Evolutionary conservation across 2,888 invertebrate species (phyloP), one percentile per base, ranked within the genome.

Genomic region (Cephus nigrinus): DNA sequence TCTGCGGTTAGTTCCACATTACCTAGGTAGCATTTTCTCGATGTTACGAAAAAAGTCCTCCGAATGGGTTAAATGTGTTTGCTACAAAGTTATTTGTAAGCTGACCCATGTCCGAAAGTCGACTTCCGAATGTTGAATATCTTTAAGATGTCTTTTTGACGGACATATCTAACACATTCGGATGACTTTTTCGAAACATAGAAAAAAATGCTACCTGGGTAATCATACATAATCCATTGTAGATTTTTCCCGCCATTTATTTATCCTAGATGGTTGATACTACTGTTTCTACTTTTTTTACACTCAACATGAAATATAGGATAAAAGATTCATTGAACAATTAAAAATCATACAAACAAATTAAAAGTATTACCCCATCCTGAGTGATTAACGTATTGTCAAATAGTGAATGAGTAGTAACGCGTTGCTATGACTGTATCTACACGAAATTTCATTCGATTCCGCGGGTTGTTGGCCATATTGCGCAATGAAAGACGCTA

Each of bases 401-500:
- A 55, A 55, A 55, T 55, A 55, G 23, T 55, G 55, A 55, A 9
- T 55, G 23, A 55, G 55, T 55, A 55, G 55, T 2, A 55, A 55
- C 23, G 55, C 55, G 23, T 55, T 55, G 23, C 55, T 55, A 55
- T 23, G 12, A 23, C 31, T 33, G 31, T 71, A 34, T 9, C 1
- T 33, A 71, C 2, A 32, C 33, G 32, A 33, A 71, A 5, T 71
- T 71, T 12, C 30, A 71, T 32, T 33, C 33, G 33, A 30, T 30
- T 71, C 71, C 71, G 71, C 71, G 71, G 71, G 71, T 32, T 71
- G 33, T 32, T 33, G 71, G 71, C 71, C 71, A 71, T 71, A 75
- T 82, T 85, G 85, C 86, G 86, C 86, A 84, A 81, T 78, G 74
- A 68, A 74, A 76, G 78, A 72, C 81, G 85, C 84, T 83, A 83